Evolutionary conservation across 2,888 invertebrate genomes (phyloP), one percentile per base, ranked within the genome.

Genomic region (Cosmopolites sordidus): DNA sequence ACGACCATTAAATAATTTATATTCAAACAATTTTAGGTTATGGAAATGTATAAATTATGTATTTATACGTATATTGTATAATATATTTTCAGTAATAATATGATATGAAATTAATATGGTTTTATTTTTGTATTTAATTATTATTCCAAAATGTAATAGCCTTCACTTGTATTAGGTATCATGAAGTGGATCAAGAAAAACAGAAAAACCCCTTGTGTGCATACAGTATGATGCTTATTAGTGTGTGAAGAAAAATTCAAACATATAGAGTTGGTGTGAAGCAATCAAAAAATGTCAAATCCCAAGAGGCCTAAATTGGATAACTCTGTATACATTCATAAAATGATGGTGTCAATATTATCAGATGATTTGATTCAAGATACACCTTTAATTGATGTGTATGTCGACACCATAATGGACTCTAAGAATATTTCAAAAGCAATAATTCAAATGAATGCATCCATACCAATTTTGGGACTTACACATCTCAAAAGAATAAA

Each of bases 401-500:
- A 79, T 64, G 75, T 82, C 2, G 86, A 81, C 3, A 75, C 74
- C 37, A 76, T 90, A 15, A 77, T 74, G 48, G 77, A 84, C 51
- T 78, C 78, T 16, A 83, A 81, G 65, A 73, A 78, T 11, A 82
- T 83, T 38, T 87, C 88, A 0, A 76, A 72, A 53, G 76, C 83
- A 0, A 82, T 92, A 38, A 62, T 73, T 16, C 70, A 78, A 37
- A 70, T 87, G 11, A 83, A 82, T 60, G 74, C 79, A 18, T 75
- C 76, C 18, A 62, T 82, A 30, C 83, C 87, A 0, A 64, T 89
- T 2, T 77, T 78, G 12, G 76, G 78, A 12, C 73, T 89, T 8
- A 78, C 78, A 41, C 89, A 91, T 72, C 73, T 92, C 14, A 92
- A 92, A 69, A 78, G 91, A 58, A 85, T 88, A 1, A 77, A 79